phyloP scores from a whole-genome alignment of 2,113 vertebrate genomes.

The Anguilla japonica region DNA sequence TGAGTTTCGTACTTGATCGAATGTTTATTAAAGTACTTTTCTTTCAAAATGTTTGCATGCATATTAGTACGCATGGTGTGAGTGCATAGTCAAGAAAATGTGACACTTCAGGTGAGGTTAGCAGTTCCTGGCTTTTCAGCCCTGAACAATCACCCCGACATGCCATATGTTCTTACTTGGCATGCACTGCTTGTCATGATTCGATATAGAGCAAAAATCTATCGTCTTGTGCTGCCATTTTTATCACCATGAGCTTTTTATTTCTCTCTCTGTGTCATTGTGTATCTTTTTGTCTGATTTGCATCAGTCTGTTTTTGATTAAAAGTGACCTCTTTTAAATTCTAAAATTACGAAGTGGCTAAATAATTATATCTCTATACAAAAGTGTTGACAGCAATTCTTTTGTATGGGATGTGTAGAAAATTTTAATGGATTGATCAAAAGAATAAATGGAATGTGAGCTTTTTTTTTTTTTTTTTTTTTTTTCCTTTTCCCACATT shows the following conservation, averaged over 20 bases:
- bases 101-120: no score
- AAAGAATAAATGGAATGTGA: not conserved
- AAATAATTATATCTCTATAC: not conserved
- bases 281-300: not conserved
- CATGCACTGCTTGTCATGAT: not conserved
- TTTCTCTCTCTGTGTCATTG: not conserved
- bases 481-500: not conserved
- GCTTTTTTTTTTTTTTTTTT: not conserved
- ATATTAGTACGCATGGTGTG: no score
- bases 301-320: not conserved
- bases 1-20: no score
- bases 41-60: no score
- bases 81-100: no score
- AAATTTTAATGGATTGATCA: not conserved
- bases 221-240: not conserved
- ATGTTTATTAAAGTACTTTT: no score
- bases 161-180: no score
- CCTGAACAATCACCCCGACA: no score
- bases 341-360: no score
- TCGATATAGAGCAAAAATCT: not conserved
- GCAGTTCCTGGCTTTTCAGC: no score
- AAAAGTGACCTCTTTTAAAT: not conserved
- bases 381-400: not conserved
- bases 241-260: not conserved
- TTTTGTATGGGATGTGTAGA: not conserved